Evolutionary conservation across 2,888 invertebrate genomes (phyloP).

Genomic region (Merodon equestris): DNA sequence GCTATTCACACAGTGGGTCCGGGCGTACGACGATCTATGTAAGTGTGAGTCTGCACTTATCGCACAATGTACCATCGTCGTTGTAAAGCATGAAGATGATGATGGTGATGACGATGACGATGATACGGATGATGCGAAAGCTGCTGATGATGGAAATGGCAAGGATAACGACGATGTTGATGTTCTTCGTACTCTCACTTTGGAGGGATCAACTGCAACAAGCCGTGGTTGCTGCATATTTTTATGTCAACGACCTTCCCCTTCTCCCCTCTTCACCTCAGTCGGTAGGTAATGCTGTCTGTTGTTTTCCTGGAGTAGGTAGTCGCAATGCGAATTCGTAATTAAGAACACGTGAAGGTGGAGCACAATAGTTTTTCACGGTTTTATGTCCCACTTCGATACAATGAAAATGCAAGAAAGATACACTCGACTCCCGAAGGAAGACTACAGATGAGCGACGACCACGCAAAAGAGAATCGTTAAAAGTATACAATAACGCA

Average conservation of each 20-base stretch:
- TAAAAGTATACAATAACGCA: too few species aligned
- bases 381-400: too few species aligned
- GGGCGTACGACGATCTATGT: constrained; percentile 14
- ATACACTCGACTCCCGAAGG: too few species aligned
- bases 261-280: too few species aligned
- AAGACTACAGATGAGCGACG: too few species aligned
- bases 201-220: constrained; percentile 40
- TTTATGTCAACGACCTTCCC: constrained; percentile 54
- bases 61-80: constrained; percentile 46
- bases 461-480: too few species aligned
- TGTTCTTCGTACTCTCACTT: constrained; percentile 14
- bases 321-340: constrained; percentile 21
- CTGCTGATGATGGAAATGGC: constrained; percentile 12
- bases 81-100: constrained; percentile 18
- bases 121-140: too few species aligned
- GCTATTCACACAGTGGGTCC: neutral
- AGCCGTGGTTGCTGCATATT: constrained; percentile 12
- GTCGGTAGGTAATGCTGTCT: constrained; percentile 3
- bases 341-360: constrained; percentile 21
- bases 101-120: constrained; percentile 36
- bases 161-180: constrained; percentile 22
- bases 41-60: constrained; percentile 44
- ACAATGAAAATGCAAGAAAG: too few species aligned
- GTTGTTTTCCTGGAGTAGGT: constrained; percentile 6
- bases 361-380: constrained; percentile 8